Evolutionary conservation across 2,888 invertebrate genomes (phyloP).

Genomic region (Neelides folsomi): DNA sequence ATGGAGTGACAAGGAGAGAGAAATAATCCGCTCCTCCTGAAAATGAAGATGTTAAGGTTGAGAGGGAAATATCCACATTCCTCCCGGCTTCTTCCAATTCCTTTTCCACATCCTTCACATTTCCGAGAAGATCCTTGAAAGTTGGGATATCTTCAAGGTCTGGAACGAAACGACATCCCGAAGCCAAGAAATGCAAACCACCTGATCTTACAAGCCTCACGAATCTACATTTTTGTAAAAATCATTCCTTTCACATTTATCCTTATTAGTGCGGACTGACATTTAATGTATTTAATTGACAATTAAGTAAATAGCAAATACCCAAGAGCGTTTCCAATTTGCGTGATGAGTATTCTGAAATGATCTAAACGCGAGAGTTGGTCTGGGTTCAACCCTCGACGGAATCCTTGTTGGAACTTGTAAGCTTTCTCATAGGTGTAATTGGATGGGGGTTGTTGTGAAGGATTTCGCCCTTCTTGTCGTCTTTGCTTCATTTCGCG

Average conservation of each 20-base stretch:
- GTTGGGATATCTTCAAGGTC: conserved; percentile 53
- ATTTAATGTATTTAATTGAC: background rate
- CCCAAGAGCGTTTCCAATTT: conserved; percentile 53
- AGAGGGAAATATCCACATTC: conserved; percentile 18
- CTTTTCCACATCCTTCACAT: background rate
- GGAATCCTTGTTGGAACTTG: conserved; percentile 80
- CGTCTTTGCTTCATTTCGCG: conserved; percentile 49
- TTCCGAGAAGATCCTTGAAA: conserved; percentile 44
- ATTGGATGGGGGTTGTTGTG: conserved; percentile 33
- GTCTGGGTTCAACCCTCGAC: conserved; percentile 65
- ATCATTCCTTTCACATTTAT: too few species aligned
- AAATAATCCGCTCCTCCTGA: conserved; percentile 34
- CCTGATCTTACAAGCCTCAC: conserved; percentile 87
- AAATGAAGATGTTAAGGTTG: conserved; percentile 18
- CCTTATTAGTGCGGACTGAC: background rate
- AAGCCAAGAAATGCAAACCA: conserved; percentile 79
- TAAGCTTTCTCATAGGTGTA: conserved; percentile 83
- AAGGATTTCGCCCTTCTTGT: conserved; percentile 4
- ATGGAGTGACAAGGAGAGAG: conserved; percentile 76
- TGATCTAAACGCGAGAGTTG: conserved; percentile 82
- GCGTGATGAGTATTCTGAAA: conserved; percentile 79
- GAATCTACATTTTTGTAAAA: too few species aligned
- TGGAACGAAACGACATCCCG: conserved; percentile 79
- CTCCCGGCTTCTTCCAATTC: conserved; percentile 13
- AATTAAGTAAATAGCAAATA: conserved; percentile 4